Base-by-base conservation (phyloP, 2,888 invertebrate genomes). In the Lasioglossum leucozonium region DNA sequence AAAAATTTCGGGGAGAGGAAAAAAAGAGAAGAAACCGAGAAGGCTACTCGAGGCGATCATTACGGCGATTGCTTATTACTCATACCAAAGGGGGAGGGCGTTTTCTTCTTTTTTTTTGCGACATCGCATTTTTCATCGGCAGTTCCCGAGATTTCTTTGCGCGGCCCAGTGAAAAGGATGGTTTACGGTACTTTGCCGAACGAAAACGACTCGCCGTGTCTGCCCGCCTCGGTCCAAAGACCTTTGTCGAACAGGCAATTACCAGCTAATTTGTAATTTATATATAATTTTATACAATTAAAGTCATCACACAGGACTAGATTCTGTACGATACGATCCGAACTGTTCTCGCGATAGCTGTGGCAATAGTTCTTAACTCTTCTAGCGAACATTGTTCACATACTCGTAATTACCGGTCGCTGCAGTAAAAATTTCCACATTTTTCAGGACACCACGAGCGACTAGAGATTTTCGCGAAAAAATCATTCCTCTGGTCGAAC, bases 11-110 rank as follows among this genome's bases (percentile, higher is more conserved):
- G 13, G 11, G 11, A 30, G 16, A 30, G 4, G 4, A 16, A 34
- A 65, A 65, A 30, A 30, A 34, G 62, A 44, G n/a, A n/a, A 18
- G 55, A n/a, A 58, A 18, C 51, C 51, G 40, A 30, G 42, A 55
- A 30, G 78, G 58, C 69, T 18, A 67, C 34, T 79, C 86, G 80
- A 73, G 82, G 78, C 81, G 81, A 85, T 88, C 87, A 84, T 88
- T 88, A 89, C 88, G 86, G 79, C 85, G 87, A 87, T 88, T 81
- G 88, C 82, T 89, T 88, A 87, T 88, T 87, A 82, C 86, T 85
- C 88, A 77, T 82, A 84, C 80, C 83, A 34, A 34, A 3, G 81
- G 86, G 42, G 42, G 11, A n/a, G n/a, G n/a, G n/a, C n/a, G n/a
- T n/a, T n/a, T n/a, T n/a, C n/a, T n/a, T n/a, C n/a, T 0, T 26